These are phyloP conservation scores for Rhizomys pruinosus DNA, from an alignment of 2,113 vertebrate species.

Conservation along the genomic window DNA sequence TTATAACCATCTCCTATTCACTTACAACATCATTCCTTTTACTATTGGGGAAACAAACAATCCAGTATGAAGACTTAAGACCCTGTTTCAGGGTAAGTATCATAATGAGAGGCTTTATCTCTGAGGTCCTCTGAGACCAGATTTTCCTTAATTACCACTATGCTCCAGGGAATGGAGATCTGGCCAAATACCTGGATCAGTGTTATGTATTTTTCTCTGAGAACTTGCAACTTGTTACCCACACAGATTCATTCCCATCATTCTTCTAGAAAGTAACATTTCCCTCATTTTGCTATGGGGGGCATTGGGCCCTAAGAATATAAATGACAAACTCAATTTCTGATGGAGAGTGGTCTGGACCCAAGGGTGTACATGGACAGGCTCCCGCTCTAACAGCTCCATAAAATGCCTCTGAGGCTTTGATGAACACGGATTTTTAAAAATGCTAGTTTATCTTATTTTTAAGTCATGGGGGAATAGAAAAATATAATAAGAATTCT, in stretches of 20 bases:
- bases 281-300: conserved; percentile 44
- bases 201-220: conserved; percentile 39
- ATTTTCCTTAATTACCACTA: conserved; percentile 21
- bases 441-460: conserved; percentile 41
- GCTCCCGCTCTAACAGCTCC: not conserved
- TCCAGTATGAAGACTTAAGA: not conserved
- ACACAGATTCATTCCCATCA: not conserved
- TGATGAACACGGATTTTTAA: not conserved
- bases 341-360: not conserved
- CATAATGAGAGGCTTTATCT: not conserved
- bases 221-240: conserved; percentile 46
- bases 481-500: conserved; percentile 64
- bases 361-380: conserved; percentile 12
- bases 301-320: not conserved
- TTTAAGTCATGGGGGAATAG: conserved; percentile 34
- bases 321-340: conserved; percentile 37
- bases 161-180: not conserved
- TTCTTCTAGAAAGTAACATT: not conserved
- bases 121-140: not conserved
- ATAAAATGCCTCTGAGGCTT: not conserved
- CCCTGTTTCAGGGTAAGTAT: conserved; percentile 25
- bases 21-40: conserved; percentile 3
- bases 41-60: not conserved
- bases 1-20: not conserved
- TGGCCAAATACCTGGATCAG: conserved; percentile 14